phyloP scores from a whole-genome alignment of 2,888 invertebrate genomes.

The Parnassius smintheus region DNA sequence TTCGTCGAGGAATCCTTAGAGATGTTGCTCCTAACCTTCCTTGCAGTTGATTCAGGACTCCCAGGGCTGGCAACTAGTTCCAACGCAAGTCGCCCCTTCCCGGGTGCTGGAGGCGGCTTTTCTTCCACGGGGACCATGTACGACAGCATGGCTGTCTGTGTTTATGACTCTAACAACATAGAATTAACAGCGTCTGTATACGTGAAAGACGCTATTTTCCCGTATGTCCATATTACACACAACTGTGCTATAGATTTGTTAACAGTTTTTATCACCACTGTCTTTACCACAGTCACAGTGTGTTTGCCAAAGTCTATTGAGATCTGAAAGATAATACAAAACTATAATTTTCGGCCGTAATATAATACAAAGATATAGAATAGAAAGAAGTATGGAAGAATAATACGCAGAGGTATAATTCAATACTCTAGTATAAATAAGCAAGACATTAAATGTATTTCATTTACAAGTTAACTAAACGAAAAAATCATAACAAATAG shows the following conservation, averaged over 20 bases:
- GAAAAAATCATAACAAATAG: slow-evolving; percentile 8
- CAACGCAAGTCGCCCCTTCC: slow-evolving; percentile 74
- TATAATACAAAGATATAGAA: not conserved
- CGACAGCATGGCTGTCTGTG: slow-evolving; percentile 83
- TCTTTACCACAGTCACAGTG: slow-evolving; percentile 21
- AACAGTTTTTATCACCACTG: slow-evolving; percentile 29
- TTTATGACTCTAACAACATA: slow-evolving; percentile 32
- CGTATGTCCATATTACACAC: slow-evolving; percentile 28
- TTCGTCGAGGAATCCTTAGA: slow-evolving; percentile 87
- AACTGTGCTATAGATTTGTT: slow-evolving; percentile 28
- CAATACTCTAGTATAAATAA: not conserved
- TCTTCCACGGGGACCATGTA: slow-evolving; percentile 90
- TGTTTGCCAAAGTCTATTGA: slow-evolving; percentile 40
- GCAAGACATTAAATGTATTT: slow-evolving; percentile 6
- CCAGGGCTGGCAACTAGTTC: slow-evolving; percentile 59
- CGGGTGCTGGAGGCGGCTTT: slow-evolving; percentile 84
- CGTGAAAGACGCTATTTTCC: slow-evolving; percentile 20
- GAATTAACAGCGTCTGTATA: slow-evolving; percentile 27
- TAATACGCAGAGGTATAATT: not conserved
- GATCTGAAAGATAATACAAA: slow-evolving; percentile 52
- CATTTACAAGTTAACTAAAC: not conserved
- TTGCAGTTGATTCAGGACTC: slow-evolving; percentile 60
- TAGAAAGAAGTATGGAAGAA: not conserved
- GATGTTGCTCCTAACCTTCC: slow-evolving; percentile 61
- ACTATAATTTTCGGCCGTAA: slow-evolving; percentile 9